Evolutionary conservation across 2,113 vertebrate species (phyloP), one percentile per base, ranked within the genome.

Genomic region (Agelaius tricolor): DNA sequence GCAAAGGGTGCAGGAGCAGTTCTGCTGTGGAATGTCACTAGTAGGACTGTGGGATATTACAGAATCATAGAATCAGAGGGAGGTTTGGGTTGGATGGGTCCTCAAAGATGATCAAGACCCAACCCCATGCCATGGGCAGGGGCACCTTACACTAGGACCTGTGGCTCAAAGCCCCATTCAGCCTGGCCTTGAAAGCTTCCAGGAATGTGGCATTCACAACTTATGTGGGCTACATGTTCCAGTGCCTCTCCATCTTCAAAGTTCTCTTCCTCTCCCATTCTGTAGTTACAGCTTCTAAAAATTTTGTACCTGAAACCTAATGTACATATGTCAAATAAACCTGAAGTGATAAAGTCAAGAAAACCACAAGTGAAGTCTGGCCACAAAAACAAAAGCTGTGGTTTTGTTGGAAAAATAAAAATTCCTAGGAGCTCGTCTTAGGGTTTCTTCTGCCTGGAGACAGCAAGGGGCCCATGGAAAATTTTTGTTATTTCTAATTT

Each of bases 371-470:
- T 69, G 28, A 87, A 35, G 6, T n/a, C 61, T 78, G 13, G 9
- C 6, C 3, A 15, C 20, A 15, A 59, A 67, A 62, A 6, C 16
- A 91, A 90, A 84, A 75, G 3, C 2, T 26, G 11, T n/a, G 18
- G 8, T 7, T 74, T 65, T 69, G 39, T 30, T 39, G 4, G 3
- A 1, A 15, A 52, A 47, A 62, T n/a, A 23, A n/a, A n/a, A n/a
- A 23, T 10, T 80, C 10, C 22, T 51, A 4, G 35, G 26, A 67
- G 4, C 9, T 67, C 0, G 0, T 69, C 16, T 41, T 59, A 23
- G 17, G 7, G 44, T 24, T 24, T 47, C 2, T 63, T 81, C 37
- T 43, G 6, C 63, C 23, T 69, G 41, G 47, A 87, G 14, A 20
- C 31, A 59, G 31, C 9, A 59, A 61, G 30, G 30, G 52, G 4